These are phyloP conservation scores for Chondrilla cf. caribensis DNA, from an alignment of 37 sponge, comb jelly and placozoan genomes.

Conservation along the genomic window DNA sequence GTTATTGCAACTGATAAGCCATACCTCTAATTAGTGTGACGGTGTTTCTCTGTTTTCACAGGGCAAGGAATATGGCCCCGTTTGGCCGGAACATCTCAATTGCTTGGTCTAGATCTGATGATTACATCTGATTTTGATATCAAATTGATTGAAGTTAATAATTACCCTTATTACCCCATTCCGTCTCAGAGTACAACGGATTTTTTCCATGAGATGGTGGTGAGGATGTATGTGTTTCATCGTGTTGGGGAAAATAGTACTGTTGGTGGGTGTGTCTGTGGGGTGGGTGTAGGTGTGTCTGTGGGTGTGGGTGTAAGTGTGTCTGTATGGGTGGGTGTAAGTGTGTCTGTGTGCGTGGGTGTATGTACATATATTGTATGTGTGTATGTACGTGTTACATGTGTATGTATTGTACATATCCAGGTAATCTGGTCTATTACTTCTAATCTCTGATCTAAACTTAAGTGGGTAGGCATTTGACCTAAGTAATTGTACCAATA, in stretches of 20 bases:
- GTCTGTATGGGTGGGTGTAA: neutral
- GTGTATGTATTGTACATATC: neutral
- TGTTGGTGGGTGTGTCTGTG: neutral
- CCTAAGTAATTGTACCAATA: no score
- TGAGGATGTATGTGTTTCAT: no score
- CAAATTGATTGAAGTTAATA: constrained; percentile 88
- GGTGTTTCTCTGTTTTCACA: neutral
- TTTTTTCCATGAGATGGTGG: constrained; percentile 42
- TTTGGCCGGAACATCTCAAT: constrained; percentile 52
- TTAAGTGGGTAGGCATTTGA: no score
- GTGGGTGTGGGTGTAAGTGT: neutral
- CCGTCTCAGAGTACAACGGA: constrained; percentile 34
- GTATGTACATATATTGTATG: neutral
- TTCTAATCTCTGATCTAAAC: no score
- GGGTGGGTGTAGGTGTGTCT: no score
- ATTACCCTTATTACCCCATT: constrained; percentile 85
- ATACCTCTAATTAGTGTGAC: no score
- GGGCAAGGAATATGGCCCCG: constrained; percentile 15
- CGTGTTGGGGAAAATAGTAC: no score
- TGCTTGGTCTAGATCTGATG: constrained; percentile 82
- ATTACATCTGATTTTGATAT: constrained; percentile 51
- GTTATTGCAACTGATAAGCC: no score
- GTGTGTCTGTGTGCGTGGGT: constrained; percentile 4
- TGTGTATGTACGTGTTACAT: neutral
- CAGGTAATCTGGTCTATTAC: no score